Percentiles rank a stretch among this genome's conserved stretches.
phyloP scores from a whole-genome alignment of 2,888 invertebrate genomes.

The Mimas tiliae region DNA sequence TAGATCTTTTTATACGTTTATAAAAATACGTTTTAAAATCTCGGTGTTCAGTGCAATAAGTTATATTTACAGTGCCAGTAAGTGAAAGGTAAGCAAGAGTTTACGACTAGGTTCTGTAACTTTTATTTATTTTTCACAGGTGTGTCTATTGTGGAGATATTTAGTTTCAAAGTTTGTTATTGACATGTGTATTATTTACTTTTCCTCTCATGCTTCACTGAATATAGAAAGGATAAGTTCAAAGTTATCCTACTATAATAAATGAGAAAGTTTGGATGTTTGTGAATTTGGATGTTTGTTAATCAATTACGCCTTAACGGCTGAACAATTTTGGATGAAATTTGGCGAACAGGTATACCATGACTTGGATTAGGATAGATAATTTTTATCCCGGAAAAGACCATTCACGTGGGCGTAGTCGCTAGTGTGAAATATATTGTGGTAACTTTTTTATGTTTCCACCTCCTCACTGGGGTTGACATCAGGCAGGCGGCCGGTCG shows the following conservation, averaged over 20 bases:
- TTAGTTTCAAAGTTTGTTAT: background rate
- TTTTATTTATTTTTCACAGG: slow-evolving; percentile 21
- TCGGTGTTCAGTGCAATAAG: slow-evolving; percentile 33
- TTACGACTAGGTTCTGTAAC: slow-evolving; percentile 7
- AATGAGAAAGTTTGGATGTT: no score
- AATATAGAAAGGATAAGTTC: background rate
- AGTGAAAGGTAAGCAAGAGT: slow-evolving; percentile 36
- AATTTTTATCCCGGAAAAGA: no score
- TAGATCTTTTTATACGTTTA: slow-evolving; percentile 28
- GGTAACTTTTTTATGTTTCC: no score
- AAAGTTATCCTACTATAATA: background rate
- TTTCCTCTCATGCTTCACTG: background rate
- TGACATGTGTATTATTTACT: background rate
- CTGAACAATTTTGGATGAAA: no score
- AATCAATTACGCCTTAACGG: no score
- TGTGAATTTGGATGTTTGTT: no score
- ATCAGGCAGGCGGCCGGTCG: no score
- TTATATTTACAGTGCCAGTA: slow-evolving; percentile 34
- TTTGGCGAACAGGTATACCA: no score
- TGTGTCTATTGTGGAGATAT: background rate
- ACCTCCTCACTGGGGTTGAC: no score
- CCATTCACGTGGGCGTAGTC: no score
- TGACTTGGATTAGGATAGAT: no score
- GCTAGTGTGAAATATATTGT: no score
- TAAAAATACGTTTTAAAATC: slow-evolving; percentile 28